Conservation (phyloP, 2,113 vertebrate genomes). For the Trematomus loennbergii region DNA sequence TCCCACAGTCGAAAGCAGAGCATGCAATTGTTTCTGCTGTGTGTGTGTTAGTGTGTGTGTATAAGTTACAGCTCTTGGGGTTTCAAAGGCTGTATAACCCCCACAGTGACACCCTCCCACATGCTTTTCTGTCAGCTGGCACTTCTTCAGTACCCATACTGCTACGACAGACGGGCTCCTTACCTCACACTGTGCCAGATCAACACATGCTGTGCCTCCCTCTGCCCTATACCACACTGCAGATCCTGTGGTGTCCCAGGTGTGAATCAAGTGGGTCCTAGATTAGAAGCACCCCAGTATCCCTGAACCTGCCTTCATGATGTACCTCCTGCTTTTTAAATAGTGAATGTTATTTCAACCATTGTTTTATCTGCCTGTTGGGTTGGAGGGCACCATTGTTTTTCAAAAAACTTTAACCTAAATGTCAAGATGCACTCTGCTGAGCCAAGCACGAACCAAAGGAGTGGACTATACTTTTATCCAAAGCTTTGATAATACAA, state of each 20-base stretch:
- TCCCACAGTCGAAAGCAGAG: slow-evolving; percentile 53
- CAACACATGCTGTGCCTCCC: slow-evolving; percentile 47
- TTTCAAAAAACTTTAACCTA: slow-evolving; percentile 7
- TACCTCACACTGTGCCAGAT: slow-evolving; percentile 55
- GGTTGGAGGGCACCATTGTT: neutral
- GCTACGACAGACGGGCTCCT: slow-evolving; percentile 46
- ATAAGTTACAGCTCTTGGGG: slow-evolving; percentile 39
- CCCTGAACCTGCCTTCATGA: neutral
- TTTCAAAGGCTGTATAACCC: slow-evolving; percentile 53
- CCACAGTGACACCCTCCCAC: slow-evolving; percentile 44
- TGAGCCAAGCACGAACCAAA: slow-evolving; percentile 11
- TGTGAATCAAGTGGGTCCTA: slow-evolving; percentile 40
- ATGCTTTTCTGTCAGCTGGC: slow-evolving; percentile 50
- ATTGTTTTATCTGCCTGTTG: neutral
- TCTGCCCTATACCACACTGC: slow-evolving; percentile 29
- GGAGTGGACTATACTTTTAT: neutral
- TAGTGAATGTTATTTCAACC: neutral
- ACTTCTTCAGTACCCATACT: slow-evolving; percentile 38
- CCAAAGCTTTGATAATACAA: slow-evolving; percentile 16
- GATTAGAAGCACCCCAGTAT: slow-evolving; percentile 32
- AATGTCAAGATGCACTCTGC: slow-evolving; percentile 18
- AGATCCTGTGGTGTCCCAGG: slow-evolving; percentile 26
- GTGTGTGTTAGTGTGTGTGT: slow-evolving; percentile 15
- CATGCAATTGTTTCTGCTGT: slow-evolving; percentile 26
- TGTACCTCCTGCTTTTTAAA: slow-evolving; percentile 34